Conservation (phyloP, 2,888 invertebrate genomes). For the Danaus chrysippus region DNA sequence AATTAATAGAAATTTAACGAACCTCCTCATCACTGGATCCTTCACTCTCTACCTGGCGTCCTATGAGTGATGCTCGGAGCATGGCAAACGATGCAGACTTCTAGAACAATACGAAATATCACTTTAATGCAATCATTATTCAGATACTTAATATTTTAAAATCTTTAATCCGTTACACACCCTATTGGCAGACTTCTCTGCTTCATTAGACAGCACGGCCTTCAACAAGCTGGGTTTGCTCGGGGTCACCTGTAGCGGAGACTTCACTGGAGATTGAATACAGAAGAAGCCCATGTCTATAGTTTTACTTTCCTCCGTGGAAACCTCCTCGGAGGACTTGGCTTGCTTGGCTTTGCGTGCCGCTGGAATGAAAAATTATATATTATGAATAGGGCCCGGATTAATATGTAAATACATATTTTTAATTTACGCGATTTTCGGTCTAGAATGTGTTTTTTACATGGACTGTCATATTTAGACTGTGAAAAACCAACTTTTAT, state of each 20-base stretch:
- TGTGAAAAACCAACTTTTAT: no score
- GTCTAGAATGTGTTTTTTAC: no score
- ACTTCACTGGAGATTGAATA: conserved; percentile 61
- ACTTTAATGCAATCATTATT: not conserved
- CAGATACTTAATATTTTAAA: not conserved
- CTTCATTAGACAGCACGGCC: conserved; percentile 63
- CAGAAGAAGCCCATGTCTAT: conserved; percentile 72
- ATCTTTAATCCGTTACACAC: conserved; percentile 34
- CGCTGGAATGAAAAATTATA: conserved; percentile 41
- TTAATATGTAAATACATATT: no score
- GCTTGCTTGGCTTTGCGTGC: conserved; percentile 60
- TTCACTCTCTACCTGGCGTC: conserved; percentile 52
- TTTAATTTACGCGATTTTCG: no score
- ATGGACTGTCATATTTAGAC: no score
- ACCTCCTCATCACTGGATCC: conserved; percentile 33
- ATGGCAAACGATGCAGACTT: conserved; percentile 58
- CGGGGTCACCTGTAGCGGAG: conserved; percentile 33
- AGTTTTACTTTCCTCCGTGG: conserved; percentile 41
- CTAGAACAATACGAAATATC: conserved; percentile 40
- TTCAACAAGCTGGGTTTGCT: conserved; percentile 44
- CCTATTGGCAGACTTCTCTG: conserved; percentile 59
- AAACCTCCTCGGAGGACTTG: conserved; percentile 29
- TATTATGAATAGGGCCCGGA: no score
- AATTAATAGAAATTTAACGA: no score
- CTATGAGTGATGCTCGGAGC: conserved; percentile 58